These are phyloP conservation scores for Myoxocephalus aenaeus DNA, from an alignment of 2,797 vertebrate genomes.

Conservation along the genomic window DNA sequence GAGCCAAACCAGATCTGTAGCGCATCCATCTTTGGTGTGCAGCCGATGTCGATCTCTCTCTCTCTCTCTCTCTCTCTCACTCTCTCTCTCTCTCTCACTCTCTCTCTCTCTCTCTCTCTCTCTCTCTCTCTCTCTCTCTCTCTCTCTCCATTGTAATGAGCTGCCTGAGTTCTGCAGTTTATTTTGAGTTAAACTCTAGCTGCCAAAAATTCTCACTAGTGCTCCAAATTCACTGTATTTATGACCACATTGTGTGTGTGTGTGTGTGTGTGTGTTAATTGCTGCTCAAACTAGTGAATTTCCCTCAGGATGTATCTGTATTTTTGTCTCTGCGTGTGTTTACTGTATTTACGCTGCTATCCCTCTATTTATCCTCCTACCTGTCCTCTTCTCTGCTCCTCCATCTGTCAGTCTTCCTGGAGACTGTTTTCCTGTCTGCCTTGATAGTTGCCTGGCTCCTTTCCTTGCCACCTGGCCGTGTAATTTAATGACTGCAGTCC, in stretches of 20 bases:
- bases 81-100: background rate
- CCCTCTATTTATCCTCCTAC: conserved; percentile 51
- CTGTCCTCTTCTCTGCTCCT: conserved; percentile 45
- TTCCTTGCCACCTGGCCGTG: conserved; percentile 66
- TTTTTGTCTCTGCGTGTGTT: conserved; percentile 14
- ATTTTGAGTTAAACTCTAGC: background rate
- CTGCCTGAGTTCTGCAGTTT: background rate
- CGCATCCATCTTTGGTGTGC: background rate
- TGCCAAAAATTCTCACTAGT: background rate
- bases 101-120: background rate
- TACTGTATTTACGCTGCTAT: conserved; percentile 16
- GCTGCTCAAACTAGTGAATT: background rate
- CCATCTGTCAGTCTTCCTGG: conserved; percentile 70
- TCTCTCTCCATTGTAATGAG: background rate
- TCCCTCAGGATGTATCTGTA: conserved; percentile 14
- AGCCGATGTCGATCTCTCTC: background rate
- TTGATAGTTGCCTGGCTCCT: conserved; percentile 66
- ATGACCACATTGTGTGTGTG: background rate
- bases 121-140: background rate
- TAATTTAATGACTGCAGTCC: conserved; percentile 68
- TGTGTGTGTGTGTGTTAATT: conserved; percentile 2
- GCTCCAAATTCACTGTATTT: background rate
- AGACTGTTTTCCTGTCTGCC: conserved; percentile 57
- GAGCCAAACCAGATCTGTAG: background rate
- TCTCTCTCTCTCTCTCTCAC: background rate